Base-by-base conservation (phyloP, 2,113 vertebrate genomes). In the Boleophthalmus pectinirostris region DNA sequence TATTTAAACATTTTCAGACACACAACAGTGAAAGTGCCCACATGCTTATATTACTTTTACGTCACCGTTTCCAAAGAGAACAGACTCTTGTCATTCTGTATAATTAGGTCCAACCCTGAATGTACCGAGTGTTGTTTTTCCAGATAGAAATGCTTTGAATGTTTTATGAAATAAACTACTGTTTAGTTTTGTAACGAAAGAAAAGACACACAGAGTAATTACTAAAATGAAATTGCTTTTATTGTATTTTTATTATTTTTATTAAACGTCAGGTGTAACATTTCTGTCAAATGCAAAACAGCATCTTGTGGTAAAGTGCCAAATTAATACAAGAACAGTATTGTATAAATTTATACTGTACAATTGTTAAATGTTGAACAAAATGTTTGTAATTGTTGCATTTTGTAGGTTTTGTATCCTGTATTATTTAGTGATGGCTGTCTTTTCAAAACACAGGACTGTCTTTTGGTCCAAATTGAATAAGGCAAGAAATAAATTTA, bases 391-490 rank as follows among this genome's bases (percentile, higher is more conserved):
- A 93, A 87, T 86, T 91, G 91, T 91, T 93, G 90, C 85, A 89
- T 93, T 93, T 93, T 92, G 90, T 93, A 93, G 92, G 86, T 92
- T 93, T 94, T 94, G 92, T 93, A 88, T 91, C 76, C 83, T 91
- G 92, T 92, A 89, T 91, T 92, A 89, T 91, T 91, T 91, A 90
- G 91, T 93, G 93, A 91, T 79, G 86, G 86, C 87, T 75, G 81
- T 90, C 87, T 91, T 88, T 38, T 43, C 29, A 81, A 78, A 90
- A 81, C 82, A 89, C 85, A 85, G 77, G 85, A 87, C 81, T 88
- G 77, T 90, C 86, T 89, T 91, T 84, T 78, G 51, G 82, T 87
- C 82, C 58, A 61, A 23, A 83, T 65, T 82, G 86, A 85, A 85
- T 91, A 87, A 90, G 78, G 82, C 85, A 86, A 89, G 35, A 84